Percentiles rank a stretch among this genome's conserved stretches.
Conservation (phyloP, 1,140 invertebrate species). For the Micrasema minimum region DNA sequence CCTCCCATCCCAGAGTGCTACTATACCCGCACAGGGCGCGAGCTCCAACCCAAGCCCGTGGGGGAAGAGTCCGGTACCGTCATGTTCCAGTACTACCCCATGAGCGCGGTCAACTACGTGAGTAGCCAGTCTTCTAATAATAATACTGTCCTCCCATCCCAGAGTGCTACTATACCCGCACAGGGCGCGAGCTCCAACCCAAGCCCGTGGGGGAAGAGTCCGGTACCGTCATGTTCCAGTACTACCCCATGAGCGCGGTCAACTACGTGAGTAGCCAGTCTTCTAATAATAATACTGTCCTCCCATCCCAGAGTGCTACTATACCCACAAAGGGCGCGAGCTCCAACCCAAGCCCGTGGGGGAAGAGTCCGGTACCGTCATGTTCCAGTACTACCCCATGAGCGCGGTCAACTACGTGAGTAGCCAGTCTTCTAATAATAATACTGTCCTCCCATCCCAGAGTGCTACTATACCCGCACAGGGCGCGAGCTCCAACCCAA, state of each 20-base stretch:
- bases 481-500: constrained; percentile 85
- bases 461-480: constrained; percentile 81
- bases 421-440: no score
- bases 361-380: constrained; percentile 85
- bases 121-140: no score
- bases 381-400: constrained; percentile 88
- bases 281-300: constrained; percentile 78
- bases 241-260: constrained; percentile 85
- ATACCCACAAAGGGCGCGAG: constrained; percentile 79
- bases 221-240: constrained; percentile 86
- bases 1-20: constrained; percentile 82
- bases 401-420: constrained; percentile 90
- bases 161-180: constrained; percentile 83
- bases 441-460: constrained; percentile 75
- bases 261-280: constrained; percentile 88
- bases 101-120: constrained; percentile 89
- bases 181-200: constrained; percentile 83
- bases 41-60: constrained; percentile 84
- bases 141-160: constrained; percentile 75
- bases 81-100: constrained; percentile 88
- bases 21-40: constrained; percentile 79
- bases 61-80: constrained; percentile 87
- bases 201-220: constrained; percentile 87
- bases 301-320: constrained; percentile 81
- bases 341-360: constrained; percentile 84